Base-by-base conservation (phyloP, 1,140 invertebrate genomes). In the Pteromalus puparum region DNA sequence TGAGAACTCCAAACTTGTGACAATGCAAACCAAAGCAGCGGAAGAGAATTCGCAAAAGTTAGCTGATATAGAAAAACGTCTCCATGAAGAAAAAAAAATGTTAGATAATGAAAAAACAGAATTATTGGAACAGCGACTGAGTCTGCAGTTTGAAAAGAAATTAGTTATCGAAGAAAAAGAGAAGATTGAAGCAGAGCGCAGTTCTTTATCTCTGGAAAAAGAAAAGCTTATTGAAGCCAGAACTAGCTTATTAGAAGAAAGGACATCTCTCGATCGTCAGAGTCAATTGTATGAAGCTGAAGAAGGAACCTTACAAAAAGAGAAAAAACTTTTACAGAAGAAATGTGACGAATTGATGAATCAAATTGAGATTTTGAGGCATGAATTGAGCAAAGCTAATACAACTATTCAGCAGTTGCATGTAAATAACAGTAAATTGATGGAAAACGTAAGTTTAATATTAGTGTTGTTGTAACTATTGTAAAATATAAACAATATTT, bases 221-320 rank as follows among this genome's bases (percentile, higher is more conserved):
- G 67, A 89, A 74, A 48, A 76, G 18, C 38, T 91, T 9, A 42
- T 78, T 9, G 81, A 85, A 15, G 87, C 90, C 15, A 89, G 81
- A 38, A 61, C 83, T n/a, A 87, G 67, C 70, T 67, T 92, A 9
- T 82, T 87, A 0, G 84, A 88, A 72, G 90, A 92, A 67, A 90
- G 87, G 76, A 86, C 87, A 9, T 90, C 89, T 15, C 82, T 91
- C 9, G 88, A 91, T 83, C 86, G 86, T 13, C 89, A 91, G 65
- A 89, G 89, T 83, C 70, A 87, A 15, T 74, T 90, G 24, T 90
- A 90, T 38, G 89, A 91, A 81, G 84, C 30, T 65, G 83, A 90
- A 70, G 78, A 87, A 38, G 88, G 86, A 82, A 82, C 82, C 5
- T 81, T 88, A 34, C 78, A 86, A 21, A 86, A 83, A 70, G 90